A percentile compares a stretch with the other conserved stretches of the same genome.
These are phyloP conservation scores for Epirrhoe alternata DNA, from an alignment of 2,888 invertebrate species.

Conservation along the genomic window DNA sequence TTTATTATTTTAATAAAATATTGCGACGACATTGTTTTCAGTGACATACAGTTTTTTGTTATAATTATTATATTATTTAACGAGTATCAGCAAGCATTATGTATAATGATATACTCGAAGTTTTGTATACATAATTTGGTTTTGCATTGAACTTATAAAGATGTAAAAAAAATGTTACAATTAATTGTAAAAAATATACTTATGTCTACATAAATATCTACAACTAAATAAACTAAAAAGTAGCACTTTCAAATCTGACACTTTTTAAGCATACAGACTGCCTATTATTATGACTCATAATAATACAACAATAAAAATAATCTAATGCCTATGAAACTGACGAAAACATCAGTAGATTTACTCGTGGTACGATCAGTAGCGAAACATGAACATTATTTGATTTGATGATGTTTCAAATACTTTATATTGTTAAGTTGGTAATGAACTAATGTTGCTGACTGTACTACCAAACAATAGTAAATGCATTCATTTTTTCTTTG, in stretches of 20 bases:
- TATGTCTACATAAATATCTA: background rate
- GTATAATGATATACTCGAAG: no score
- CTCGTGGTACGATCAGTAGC: no score
- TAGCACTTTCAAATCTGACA: conserved; percentile 16
- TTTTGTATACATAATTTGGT: no score
- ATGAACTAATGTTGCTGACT: no score
- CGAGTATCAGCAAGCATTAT: no score
- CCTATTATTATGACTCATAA: background rate
- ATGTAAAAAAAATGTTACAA: background rate
- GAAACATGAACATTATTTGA: no score
- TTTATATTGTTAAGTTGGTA: no score
- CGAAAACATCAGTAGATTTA: no score
- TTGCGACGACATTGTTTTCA: background rate
- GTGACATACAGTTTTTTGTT: background rate
- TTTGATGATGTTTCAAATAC: no score
- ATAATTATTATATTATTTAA: background rate
- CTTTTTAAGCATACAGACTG: conserved; percentile 19
- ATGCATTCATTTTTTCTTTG: no score
- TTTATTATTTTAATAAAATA: background rate
- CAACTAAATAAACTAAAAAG: background rate
- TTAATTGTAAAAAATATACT: no score
- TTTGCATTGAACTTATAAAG: background rate
- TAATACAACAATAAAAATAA: background rate
- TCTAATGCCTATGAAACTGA: background rate
- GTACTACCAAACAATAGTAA: no score